Percentiles rank a stretch among this genome's conserved stretches.
Conservation (phyloP, 2,888 invertebrate genomes). For the Heterodera filipjevi region DNA sequence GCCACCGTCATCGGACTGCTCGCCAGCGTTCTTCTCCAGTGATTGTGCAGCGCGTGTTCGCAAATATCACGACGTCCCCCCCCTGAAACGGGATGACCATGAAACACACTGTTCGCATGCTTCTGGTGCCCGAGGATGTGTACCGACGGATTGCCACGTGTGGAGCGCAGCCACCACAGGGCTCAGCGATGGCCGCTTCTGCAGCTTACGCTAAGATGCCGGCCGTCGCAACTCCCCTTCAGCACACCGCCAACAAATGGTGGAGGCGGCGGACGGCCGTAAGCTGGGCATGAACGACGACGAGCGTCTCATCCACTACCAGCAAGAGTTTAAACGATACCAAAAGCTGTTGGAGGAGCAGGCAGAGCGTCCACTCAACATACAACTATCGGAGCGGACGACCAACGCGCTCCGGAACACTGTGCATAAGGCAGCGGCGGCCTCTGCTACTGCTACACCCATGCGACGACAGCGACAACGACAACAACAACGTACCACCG, state of each 20-base stretch:
- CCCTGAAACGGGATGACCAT: background rate
- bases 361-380: slow-evolving; percentile 1
- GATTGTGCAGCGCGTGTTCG: background rate
- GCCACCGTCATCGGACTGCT: background rate
- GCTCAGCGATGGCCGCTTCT: no score
- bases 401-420: background rate
- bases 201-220: no score
- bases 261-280: background rate
- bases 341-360: slow-evolving; percentile 6
- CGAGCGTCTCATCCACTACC: background rate
- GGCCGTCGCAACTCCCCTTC: background rate
- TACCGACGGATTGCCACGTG: background rate
- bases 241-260: background rate
- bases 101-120: slow-evolving; percentile 24
- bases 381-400: background rate
- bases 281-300: background rate
- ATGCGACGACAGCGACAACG: background rate
- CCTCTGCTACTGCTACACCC: background rate
- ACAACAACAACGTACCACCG: background rate
- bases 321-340: slow-evolving; percentile 19
- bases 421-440: background rate
- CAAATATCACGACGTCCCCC: background rate
- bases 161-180: no score
- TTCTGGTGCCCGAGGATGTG: slow-evolving; percentile 27
- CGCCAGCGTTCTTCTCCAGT: slow-evolving; percentile 19